A percentile compares a stretch with the other conserved stretches of the same genome.
These are phyloP conservation scores for Eilema griseolum DNA, from an alignment of 2,888 invertebrate species.

Conservation along the genomic window DNA sequence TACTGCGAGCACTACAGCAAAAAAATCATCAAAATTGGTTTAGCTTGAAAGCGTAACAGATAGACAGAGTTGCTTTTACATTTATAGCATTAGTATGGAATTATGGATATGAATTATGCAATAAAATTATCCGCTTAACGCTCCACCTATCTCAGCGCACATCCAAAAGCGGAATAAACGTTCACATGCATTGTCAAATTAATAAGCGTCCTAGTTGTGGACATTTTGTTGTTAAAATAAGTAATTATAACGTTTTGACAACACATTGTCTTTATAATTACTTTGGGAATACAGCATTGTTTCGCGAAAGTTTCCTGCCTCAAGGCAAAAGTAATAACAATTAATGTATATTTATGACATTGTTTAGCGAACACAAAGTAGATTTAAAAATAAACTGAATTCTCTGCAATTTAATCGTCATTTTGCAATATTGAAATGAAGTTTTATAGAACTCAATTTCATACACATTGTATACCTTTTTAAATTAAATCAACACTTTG, in stretches of 20 bases:
- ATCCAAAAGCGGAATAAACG: constrained; percentile 34
- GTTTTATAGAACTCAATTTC: too few species aligned
- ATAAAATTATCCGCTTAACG: constrained; percentile 12
- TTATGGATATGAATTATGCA: neutral
- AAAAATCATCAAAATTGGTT: too few species aligned
- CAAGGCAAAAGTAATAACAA: constrained; percentile 49
- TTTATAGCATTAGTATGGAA: too few species aligned
- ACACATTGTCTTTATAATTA: constrained; percentile 52
- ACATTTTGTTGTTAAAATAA: constrained; percentile 53
- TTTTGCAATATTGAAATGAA: neutral
- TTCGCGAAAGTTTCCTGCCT: constrained; percentile 47
- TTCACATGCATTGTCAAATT: constrained; percentile 53
- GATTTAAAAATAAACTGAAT: constrained; percentile 1
- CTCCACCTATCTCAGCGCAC: neutral
- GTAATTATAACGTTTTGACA: constrained; percentile 58
- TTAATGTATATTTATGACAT: constrained; percentile 39
- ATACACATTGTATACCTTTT: too few species aligned
- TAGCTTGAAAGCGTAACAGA: too few species aligned
- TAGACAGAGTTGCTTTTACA: too few species aligned
- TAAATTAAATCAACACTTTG: too few species aligned
- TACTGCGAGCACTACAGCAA: too few species aligned
- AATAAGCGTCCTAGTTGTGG: constrained; percentile 50
- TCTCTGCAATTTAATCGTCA: neutral
- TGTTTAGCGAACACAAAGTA: constrained; percentile 15
- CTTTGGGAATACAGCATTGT: constrained; percentile 50